Evolutionary conservation across 2,888 invertebrate species (phyloP).

Genomic region (Ephialtes manifestator): DNA sequence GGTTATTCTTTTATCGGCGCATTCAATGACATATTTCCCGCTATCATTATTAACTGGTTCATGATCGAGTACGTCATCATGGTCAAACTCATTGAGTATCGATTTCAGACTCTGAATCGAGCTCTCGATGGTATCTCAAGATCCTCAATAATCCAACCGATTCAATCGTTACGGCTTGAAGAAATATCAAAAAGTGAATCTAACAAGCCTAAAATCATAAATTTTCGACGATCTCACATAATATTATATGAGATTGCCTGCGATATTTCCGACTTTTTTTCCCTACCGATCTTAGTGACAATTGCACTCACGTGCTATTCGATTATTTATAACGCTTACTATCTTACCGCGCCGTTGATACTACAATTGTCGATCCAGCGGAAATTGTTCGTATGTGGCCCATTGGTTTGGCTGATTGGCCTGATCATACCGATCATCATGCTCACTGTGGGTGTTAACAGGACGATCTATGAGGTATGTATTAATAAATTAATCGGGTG

Average conservation of each 20-base stretch:
- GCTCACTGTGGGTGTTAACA: not conserved
- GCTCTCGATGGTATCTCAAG: conserved; percentile 23
- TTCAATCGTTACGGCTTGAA: not conserved
- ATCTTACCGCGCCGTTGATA: conserved; percentile 42
- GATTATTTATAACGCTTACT: conserved; percentile 53
- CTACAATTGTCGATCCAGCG: not conserved
- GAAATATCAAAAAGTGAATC: not conserved
- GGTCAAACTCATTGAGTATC: conserved; percentile 44
- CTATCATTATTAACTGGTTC: conserved; percentile 31
- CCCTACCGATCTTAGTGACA: conserved; percentile 44
- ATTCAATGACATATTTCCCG: conserved; percentile 49
- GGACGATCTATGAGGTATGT: too few relatives aligned
- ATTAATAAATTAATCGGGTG: too few relatives aligned
- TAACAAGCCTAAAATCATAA: conserved; percentile 23
- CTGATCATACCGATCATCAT: not conserved
- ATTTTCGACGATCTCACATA: conserved; percentile 49
- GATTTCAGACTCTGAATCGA: conserved; percentile 48
- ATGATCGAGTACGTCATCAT: conserved; percentile 54
- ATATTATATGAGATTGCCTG: conserved; percentile 35
- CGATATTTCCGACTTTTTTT: conserved; percentile 58
- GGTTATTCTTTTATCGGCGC: not conserved
- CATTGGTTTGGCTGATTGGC: conserved; percentile 23
- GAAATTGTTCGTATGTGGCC: not conserved
- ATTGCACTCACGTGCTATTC: conserved; percentile 18
- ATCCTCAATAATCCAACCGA: not conserved